Conservation (phyloP, 2,797 vertebrate genomes). For the Xenopus petersii region DNA sequence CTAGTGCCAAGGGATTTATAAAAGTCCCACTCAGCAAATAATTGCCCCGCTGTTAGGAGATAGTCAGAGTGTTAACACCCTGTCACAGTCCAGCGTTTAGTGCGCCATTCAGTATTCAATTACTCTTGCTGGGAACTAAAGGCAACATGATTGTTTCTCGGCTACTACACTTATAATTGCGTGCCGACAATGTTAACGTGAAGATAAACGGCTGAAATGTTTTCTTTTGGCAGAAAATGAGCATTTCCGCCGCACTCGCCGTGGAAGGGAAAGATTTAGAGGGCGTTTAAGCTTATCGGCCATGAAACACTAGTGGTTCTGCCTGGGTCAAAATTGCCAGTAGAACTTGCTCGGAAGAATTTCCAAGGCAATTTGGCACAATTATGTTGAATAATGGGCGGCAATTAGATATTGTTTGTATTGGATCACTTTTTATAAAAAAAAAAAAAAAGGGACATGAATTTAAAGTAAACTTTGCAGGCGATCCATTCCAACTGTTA, state of each 20-base stretch:
- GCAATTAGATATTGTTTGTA: too few relatives aligned
- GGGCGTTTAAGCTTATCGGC: neutral
- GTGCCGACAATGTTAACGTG: constrained; percentile 55
- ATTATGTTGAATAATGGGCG: too few relatives aligned
- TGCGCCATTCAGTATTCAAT: constrained; percentile 73
- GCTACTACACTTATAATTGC: constrained; percentile 54
- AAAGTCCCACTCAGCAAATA: constrained; percentile 88
- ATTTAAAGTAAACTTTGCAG: too few relatives aligned
- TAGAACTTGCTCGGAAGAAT: neutral
- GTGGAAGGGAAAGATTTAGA: constrained; percentile 25
- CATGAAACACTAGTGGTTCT: neutral
- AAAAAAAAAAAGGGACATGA: too few relatives aligned
- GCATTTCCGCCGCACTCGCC: constrained; percentile 42
- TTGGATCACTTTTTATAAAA: too few relatives aligned
- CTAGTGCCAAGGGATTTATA: constrained; percentile 80
- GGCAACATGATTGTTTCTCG: constrained; percentile 69
- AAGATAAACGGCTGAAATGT: constrained; percentile 38
- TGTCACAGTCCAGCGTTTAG: constrained; percentile 70
- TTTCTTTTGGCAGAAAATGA: constrained; percentile 47
- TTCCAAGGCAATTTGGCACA: too few relatives aligned
- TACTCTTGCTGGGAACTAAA: constrained; percentile 69
- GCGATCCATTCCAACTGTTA: too few relatives aligned
- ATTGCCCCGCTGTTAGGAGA: constrained; percentile 79
- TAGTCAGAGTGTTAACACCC: constrained; percentile 69
- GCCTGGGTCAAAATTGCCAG: neutral